Conservation (phyloP, 1,140 invertebrate species). For the Elymnias hypermnestra region DNA sequence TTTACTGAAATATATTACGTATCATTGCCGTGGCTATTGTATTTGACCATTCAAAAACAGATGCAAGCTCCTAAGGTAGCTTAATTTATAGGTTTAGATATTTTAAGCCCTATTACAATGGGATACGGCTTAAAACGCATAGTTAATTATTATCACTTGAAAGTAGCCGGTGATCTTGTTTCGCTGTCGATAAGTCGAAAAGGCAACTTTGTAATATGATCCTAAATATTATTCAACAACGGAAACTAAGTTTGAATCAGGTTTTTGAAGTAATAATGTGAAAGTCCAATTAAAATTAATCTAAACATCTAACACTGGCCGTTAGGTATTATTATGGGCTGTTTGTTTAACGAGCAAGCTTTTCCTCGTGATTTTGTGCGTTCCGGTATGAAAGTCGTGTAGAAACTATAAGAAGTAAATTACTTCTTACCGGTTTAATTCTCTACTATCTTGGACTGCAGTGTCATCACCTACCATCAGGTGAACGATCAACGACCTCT, state of each 20-base stretch:
- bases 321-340: too few relatives aligned
- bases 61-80: constrained; percentile 37
- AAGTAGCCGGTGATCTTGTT: constrained; percentile 9
- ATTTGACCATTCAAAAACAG: constrained; percentile 60
- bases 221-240: not conserved
- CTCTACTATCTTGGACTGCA: too few relatives aligned
- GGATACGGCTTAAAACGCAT: not conserved
- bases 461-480: too few relatives aligned
- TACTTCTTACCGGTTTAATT: too few relatives aligned
- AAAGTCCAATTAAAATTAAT: not conserved
- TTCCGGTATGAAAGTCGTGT: too few relatives aligned
- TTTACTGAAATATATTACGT: too few relatives aligned
- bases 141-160: constrained; percentile 7
- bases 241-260: not conserved
- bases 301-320: too few relatives aligned
- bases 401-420: too few relatives aligned
- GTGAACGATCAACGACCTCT: too few relatives aligned
- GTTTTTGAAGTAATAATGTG: not conserved
- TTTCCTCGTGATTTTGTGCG: too few relatives aligned
- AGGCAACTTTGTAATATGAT: constrained; percentile 1
- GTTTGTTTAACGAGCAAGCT: too few relatives aligned
- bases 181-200: constrained; percentile 1
- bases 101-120: constrained; percentile 3
- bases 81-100: constrained; percentile 6
- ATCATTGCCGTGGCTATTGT: too few relatives aligned